Percentiles rank a stretch among this genome's conserved stretches.
Conservation (phyloP, 2,888 invertebrate species). For the Mallateleia sp. region DNA sequence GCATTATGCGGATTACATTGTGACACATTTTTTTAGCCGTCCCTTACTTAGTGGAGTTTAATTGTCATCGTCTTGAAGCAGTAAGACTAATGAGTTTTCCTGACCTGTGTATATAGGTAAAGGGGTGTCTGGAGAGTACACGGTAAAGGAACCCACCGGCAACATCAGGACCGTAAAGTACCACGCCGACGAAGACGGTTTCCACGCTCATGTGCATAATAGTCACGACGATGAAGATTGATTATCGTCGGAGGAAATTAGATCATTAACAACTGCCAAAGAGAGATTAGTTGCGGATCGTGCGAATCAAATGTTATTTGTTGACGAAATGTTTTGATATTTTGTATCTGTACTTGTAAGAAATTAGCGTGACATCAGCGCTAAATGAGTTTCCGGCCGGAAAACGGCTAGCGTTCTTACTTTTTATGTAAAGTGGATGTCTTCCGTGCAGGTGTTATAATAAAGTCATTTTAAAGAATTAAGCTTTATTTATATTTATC, state of each 20-base stretch:
- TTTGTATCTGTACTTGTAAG: background rate
- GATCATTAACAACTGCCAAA: slow-evolving; percentile 74
- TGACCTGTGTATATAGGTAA: slow-evolving; percentile 90
- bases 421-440: too few relatives aligned
- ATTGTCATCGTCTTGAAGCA: slow-evolving; percentile 66
- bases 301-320: slow-evolving; percentile 49
- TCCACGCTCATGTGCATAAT: slow-evolving; percentile 90
- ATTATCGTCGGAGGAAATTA: slow-evolving; percentile 51
- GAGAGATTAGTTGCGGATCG: slow-evolving; percentile 74
- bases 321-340: slow-evolving; percentile 54
- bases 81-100: slow-evolving; percentile 75
- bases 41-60: slow-evolving; percentile 58
- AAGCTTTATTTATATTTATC: too few relatives aligned
- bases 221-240: slow-evolving; percentile 84
- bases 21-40: slow-evolving; percentile 56
- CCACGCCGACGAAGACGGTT: slow-evolving; percentile 92
- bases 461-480: too few relatives aligned
- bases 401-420: too few relatives aligned
- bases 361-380: too few relatives aligned
- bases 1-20: slow-evolving; percentile 16
- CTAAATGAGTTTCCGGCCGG: too few relatives aligned
- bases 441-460: too few relatives aligned
- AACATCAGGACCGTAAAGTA: slow-evolving; percentile 92
- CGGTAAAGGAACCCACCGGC: slow-evolving; percentile 92
- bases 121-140: slow-evolving; percentile 93